A percentile compares a stretch with the other conserved stretches of the same genome.
phyloP scores from a whole-genome alignment of 2,888 invertebrate genomes.

The Craniophora ligustri region DNA sequence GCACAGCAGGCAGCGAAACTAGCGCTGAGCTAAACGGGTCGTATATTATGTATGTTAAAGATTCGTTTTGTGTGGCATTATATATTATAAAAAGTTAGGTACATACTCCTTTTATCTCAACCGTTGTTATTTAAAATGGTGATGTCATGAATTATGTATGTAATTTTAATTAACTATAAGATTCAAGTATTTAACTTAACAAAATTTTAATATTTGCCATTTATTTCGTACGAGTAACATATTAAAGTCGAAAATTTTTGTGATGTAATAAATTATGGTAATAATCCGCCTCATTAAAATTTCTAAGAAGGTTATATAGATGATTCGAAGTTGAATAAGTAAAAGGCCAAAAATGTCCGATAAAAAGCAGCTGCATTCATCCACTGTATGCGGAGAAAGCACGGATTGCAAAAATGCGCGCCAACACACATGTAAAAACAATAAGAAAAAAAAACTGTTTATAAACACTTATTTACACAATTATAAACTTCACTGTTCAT shows the following conservation, averaged over 20 bases:
- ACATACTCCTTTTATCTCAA: not conserved
- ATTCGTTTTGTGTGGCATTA: slow-evolving; percentile 14
- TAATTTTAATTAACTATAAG: slow-evolving; percentile 24
- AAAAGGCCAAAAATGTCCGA: slow-evolving; percentile 44
- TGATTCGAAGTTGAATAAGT: slow-evolving; percentile 4
- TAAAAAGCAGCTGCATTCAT: slow-evolving; percentile 50
- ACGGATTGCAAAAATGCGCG: slow-evolving; percentile 46
- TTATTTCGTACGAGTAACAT: no score
- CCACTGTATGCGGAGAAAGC: slow-evolving; percentile 47
- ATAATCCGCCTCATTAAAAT: no score
- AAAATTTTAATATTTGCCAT: no score
- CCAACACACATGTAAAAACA: slow-evolving; percentile 29
- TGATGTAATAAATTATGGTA: no score
- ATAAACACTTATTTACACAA: slow-evolving; percentile 26
- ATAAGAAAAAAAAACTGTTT: slow-evolving; percentile 30
- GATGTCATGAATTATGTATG: slow-evolving; percentile 44
- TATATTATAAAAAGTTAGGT: slow-evolving; percentile 20
- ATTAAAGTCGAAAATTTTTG: no score
- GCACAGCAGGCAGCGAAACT: no score
- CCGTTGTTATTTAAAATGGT: slow-evolving; percentile 29
- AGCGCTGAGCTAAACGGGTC: no score
- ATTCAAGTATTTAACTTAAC: not conserved
- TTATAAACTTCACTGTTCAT: slow-evolving; percentile 1
- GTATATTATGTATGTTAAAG: no score
- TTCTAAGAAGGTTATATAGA: no score